Base-by-base conservation (phyloP, 2,113 vertebrate genomes). In the Apistogramma diplotaenia region DNA sequence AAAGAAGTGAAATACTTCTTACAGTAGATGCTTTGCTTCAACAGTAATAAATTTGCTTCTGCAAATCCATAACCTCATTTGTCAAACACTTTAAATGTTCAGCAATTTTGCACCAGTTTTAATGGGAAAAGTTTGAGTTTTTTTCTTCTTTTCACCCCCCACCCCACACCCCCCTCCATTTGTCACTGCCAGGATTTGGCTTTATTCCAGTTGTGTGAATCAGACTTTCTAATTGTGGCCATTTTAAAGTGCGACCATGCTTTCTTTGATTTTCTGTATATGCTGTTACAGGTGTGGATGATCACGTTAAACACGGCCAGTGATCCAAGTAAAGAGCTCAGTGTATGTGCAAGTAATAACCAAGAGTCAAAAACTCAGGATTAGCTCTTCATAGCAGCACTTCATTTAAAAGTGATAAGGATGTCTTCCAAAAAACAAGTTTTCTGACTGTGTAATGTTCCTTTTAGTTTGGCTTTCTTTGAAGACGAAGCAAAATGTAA, bases 71-170 rank as follows among this genome's bases (percentile, higher is more conserved):
- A 13, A 4, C 23, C 9, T 72, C 3, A 2, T 43, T 79, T 49
- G 0, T 35, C 59, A 81, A 76, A 25, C 40, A 43, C 27, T 27
- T 33, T 11, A 56, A 72, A 74, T 62, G 29, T 78, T 60, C 43
- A 76, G 37, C 57, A 84, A 82, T 56, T 83, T 88, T 82, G 75
- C 77, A 15, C 31, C 55, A 33, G 71, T 62, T 84, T 87, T 84
- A 82, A 84, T 89, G 85, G 59, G 46, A 86, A 89, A 87, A 83
- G 74, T 89, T 87, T 85, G 71, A 87, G 15, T 56, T 60, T 4
- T 58, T 81, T 82, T 82, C 72, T 54, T 53, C 18, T 62, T 16
- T 79, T 79, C 71, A 51, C 8, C 19, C 4, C 15, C 59, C 11
- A 49, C 74, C 71, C 33, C 19, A 23, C 3, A 33, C 11, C 35